A percentile compares a stretch with the other conserved stretches of the same genome.
Evolutionary conservation across 2,888 invertebrate genomes (phyloP).

Genomic region (Dicyrtomina minuta): DNA sequence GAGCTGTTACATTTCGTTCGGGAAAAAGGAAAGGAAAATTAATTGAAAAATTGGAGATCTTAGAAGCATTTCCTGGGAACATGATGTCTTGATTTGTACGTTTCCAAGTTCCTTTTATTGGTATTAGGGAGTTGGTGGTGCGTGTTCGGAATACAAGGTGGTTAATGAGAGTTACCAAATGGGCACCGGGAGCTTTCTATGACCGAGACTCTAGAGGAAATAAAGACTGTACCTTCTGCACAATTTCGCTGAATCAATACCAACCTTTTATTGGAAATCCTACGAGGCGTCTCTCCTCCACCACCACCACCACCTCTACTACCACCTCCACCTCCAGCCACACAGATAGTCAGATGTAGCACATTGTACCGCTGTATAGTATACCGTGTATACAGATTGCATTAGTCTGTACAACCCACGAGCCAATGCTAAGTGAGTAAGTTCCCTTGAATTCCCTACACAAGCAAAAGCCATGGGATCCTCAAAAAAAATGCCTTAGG

Average conservation of each 20-base stretch:
- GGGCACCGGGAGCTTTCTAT: conserved; percentile 33
- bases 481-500: not conserved
- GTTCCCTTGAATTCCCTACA: not conserved
- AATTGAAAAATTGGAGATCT: conserved; percentile 53
- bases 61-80: conserved; percentile 48
- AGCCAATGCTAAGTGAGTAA: not conserved
- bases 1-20: no score
- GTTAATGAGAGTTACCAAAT: conserved; percentile 51
- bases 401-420: not conserved
- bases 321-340: not conserved
- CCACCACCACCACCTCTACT: not conserved
- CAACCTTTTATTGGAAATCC: conserved; percentile 41
- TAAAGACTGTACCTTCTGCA: conserved; percentile 38
- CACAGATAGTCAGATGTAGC: no score
- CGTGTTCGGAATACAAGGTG: conserved; percentile 53
- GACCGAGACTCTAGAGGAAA: conserved; percentile 29
- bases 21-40: conserved; percentile 44
- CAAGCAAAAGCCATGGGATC: not conserved
- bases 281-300: conserved; percentile 9
- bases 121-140: conserved; percentile 42
- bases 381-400: no score
- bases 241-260: conserved; percentile 42
- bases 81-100: conserved; percentile 54
- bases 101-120: conserved; percentile 50
- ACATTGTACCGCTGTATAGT: no score